phyloP scores from a whole-genome alignment of 1,140 invertebrate genomes.

The Doryteuthis pealeii region DNA sequence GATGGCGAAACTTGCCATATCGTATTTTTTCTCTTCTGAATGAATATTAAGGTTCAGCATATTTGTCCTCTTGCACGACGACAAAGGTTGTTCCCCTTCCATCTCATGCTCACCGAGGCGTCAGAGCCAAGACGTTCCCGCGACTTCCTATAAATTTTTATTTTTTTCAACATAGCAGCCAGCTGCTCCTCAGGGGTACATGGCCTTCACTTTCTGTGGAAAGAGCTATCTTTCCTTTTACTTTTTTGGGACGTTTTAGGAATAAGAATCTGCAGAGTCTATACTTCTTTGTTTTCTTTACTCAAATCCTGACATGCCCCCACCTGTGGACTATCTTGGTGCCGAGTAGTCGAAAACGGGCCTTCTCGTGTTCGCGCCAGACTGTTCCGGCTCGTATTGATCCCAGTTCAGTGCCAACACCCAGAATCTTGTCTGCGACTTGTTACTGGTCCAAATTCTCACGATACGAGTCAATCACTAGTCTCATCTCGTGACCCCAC shows the following conservation, averaged over 20 bases:
- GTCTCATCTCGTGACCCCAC: conserved; percentile 37
- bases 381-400: not conserved
- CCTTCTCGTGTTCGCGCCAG: conserved; percentile 47
- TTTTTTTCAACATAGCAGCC: conserved; percentile 45
- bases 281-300: conserved; percentile 26
- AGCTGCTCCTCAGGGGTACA: conserved; percentile 47
- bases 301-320: conserved; percentile 47
- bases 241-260: conserved; percentile 22
- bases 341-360: conserved; percentile 17
- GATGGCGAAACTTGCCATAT: conserved; percentile 46
- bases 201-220: conserved; percentile 43
- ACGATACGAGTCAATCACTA: conserved; percentile 33
- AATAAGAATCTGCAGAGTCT: conserved; percentile 21
- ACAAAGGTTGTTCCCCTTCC: conserved; percentile 56
- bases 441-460: conserved; percentile 43
- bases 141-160: conserved; percentile 44
- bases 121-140: conserved; percentile 24
- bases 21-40: conserved; percentile 47
- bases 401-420: conserved; percentile 36
- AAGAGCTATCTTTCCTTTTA: conserved; percentile 18
- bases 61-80: conserved; percentile 51
- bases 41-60: conserved; percentile 41
- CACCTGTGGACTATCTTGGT: conserved; percentile 32
- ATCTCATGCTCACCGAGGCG: conserved; percentile 51
- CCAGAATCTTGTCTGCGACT: conserved; percentile 48